Evolutionary conservation across 2,113 vertebrate genomes (phyloP).

Genomic region (Datnioides undecimradiatus): DNA sequence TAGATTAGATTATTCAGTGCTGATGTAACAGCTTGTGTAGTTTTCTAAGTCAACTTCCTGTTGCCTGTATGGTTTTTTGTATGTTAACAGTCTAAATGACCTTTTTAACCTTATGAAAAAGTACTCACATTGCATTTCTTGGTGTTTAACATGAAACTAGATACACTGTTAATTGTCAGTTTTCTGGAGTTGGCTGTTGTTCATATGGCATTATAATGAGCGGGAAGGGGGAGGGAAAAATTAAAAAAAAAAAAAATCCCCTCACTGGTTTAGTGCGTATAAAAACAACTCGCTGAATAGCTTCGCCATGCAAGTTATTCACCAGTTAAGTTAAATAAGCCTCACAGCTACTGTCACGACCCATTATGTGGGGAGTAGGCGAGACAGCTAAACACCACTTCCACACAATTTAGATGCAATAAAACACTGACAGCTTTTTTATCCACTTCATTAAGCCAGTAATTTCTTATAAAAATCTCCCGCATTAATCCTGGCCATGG

Average conservation of each 20-base stretch:
- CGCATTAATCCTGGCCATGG: conserved; percentile 91
- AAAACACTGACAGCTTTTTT: conserved; percentile 93
- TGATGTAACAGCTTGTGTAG: conserved; percentile 28
- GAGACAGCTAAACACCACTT: conserved; percentile 89
- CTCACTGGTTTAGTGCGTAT: conserved; percentile 59
- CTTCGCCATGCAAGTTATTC: conserved; percentile 86
- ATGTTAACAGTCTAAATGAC: not conserved
- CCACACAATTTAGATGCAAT: conserved; percentile 92
- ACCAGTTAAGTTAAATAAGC: conserved; percentile 90
- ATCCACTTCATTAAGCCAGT: conserved; percentile 94
- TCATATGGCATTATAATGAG: conserved; percentile 45
- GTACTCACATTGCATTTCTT: not conserved
- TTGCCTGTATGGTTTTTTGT: not conserved
- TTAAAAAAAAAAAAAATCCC: not conserved
- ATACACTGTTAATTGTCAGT: conserved; percentile 29
- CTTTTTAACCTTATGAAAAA: conserved; percentile 19
- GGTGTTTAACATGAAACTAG: not conserved
- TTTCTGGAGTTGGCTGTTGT: conserved; percentile 37
- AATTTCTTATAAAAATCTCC: conserved; percentile 93
- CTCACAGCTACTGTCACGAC: conserved; percentile 90
- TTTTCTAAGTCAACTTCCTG: conserved; percentile 4
- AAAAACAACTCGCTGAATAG: conserved; percentile 71
- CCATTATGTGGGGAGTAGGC: conserved; percentile 90
- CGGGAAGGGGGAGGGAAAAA: not conserved
- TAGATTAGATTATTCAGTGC: conserved; percentile 24